phyloP scores from a whole-genome alignment of 2,888 invertebrate genomes.

The Leptinotarsa tumamoca region DNA sequence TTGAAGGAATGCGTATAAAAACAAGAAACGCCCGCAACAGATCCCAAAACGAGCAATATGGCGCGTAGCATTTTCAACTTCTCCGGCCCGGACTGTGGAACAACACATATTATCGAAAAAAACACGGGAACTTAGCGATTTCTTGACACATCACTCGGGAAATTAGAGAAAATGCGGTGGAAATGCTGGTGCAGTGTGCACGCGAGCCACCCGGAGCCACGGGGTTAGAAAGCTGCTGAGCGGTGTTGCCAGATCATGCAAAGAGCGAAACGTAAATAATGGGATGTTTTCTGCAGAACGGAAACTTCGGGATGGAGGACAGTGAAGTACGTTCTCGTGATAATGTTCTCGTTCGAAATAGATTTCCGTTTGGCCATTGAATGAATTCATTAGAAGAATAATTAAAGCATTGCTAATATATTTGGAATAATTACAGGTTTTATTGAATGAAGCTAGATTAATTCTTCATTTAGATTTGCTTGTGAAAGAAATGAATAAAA shows the following conservation, averaged over 20 bases:
- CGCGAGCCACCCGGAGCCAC: conserved; percentile 32
- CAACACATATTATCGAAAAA: conserved; percentile 36
- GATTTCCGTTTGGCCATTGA: background rate
- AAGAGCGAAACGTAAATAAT: conserved; percentile 16
- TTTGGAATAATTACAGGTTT: background rate
- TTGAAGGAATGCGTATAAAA: conserved; percentile 53
- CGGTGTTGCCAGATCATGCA: conserved; percentile 31
- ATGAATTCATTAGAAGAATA: background rate
- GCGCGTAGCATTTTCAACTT: conserved; percentile 46
- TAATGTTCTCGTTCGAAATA: background rate
- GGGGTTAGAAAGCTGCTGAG: conserved; percentile 31
- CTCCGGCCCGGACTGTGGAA: conserved; percentile 14
- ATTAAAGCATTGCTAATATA: background rate
- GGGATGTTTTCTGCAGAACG: background rate
- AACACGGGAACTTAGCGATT: conserved; percentile 21
- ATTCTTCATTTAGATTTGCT: background rate
- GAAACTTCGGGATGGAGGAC: background rate
- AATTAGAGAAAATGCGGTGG: conserved; percentile 31
- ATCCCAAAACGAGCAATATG: conserved; percentile 51
- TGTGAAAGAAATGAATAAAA: background rate
- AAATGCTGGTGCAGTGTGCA: conserved; percentile 29
- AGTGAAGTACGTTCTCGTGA: background rate
- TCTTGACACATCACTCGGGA: conserved; percentile 35
- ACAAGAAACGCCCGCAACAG: conserved; percentile 49
- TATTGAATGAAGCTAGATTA: background rate